A percentile compares a stretch with the other conserved stretches of the same genome.
Evolutionary conservation across 2,888 invertebrate genomes (phyloP).

Genomic region (Drosophila helvetica): DNA sequence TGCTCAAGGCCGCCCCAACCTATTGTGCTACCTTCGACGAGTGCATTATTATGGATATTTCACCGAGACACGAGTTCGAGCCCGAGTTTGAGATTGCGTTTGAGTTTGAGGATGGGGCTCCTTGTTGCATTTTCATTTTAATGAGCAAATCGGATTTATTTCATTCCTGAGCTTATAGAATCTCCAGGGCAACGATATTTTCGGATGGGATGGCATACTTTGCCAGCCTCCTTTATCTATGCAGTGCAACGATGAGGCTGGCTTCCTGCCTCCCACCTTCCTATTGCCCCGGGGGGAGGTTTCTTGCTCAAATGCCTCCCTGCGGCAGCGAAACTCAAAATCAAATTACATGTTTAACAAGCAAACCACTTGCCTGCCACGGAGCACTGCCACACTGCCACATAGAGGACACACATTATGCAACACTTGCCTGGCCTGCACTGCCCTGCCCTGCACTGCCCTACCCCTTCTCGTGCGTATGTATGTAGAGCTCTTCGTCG

Average conservation of each 20-base stretch:
- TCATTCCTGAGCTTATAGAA: no score
- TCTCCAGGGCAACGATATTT: neutral
- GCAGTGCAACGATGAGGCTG: neutral
- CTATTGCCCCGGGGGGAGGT: neutral
- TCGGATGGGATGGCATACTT: neutral
- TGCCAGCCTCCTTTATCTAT: neutral
- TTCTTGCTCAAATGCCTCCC: slow-evolving; percentile 12
- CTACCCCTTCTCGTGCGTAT: neutral
- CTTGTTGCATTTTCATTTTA: neutral
- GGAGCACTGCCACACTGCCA: slow-evolving; percentile 19
- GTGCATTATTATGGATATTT: neutral
- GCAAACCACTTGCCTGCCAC: slow-evolving; percentile 52
- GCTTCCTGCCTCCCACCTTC: no score
- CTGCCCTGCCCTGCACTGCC: neutral
- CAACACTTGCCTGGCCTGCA: neutral
- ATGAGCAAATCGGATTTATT: neutral
- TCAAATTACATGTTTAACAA: slow-evolving; percentile 59
- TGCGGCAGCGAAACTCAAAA: slow-evolving; percentile 44
- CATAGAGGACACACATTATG: slow-evolving; percentile 17
- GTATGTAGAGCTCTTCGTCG: slow-evolving; percentile 3
- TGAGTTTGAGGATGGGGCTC: no score
- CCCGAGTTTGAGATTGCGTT: no score
- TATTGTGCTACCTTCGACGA: no score
- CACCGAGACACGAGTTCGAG: no score
- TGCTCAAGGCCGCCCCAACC: no score